Conservation (phyloP, 2,888 invertebrate species). For the Caenorhabditis becei region DNA sequence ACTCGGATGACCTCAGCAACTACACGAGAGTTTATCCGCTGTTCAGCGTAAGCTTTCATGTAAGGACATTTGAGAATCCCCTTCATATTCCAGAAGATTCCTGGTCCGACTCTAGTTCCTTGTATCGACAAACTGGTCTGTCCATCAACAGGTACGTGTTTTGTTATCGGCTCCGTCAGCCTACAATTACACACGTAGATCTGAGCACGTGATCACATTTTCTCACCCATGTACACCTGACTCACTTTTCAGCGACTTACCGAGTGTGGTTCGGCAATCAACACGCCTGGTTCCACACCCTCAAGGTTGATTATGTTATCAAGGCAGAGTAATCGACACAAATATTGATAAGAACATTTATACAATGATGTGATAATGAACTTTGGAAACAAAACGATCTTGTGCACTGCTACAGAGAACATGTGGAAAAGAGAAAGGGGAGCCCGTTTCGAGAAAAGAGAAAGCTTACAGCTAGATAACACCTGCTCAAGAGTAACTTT, state of each 20-base stretch:
- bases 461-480: neutral
- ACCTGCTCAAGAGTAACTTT: neutral
- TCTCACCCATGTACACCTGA: neutral
- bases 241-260: slow-evolving; percentile 61
- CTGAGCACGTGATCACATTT: slow-evolving; percentile 10
- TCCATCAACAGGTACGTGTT: slow-evolving; percentile 24
- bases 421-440: slow-evolving; percentile 5
- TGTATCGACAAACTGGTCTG: slow-evolving; percentile 65
- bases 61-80: neutral
- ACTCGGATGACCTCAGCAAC: slow-evolving; percentile 59
- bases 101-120: slow-evolving; percentile 79
- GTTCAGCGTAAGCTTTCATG: slow-evolving; percentile 72
- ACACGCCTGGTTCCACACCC: slow-evolving; percentile 80
- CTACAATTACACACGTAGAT: neutral
- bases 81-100: slow-evolving; percentile 79
- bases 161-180: neutral
- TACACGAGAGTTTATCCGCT: slow-evolving; percentile 75
- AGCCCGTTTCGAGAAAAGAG: neutral
- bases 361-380: neutral
- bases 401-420: neutral
- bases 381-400: neutral
- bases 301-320: slow-evolving; percentile 68
- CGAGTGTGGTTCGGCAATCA: slow-evolving; percentile 79
- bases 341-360: slow-evolving; percentile 19
- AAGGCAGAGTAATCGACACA: slow-evolving; percentile 34